phyloP scores from a whole-genome alignment of 2,113 vertebrate species.

The Carollia perspicillata region DNA sequence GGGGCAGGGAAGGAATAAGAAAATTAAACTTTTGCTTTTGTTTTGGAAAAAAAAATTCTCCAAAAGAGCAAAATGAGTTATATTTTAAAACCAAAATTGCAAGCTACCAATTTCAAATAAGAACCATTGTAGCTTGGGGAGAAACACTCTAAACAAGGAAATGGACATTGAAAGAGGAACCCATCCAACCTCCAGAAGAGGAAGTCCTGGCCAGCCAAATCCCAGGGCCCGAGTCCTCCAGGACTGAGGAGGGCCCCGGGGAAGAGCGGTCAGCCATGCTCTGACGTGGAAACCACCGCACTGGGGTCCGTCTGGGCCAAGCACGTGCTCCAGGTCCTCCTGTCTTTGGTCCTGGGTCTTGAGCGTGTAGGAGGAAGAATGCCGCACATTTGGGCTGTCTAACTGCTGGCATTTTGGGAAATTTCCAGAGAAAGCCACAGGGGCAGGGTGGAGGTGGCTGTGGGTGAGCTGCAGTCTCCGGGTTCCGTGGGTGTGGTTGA shows the following conservation, averaged over 20 bases:
- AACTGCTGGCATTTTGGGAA: neutral
- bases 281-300: neutral
- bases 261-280: neutral
- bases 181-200: neutral
- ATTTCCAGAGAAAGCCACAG: neutral
- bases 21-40: neutral
- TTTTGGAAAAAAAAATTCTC: neutral
- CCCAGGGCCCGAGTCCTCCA: neutral
- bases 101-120: neutral
- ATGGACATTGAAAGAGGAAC: conserved; percentile 6
- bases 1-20: accelerated
- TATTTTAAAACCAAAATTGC: conserved; percentile 8
- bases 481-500: neutral
- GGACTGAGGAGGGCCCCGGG: neutral
- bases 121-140: neutral
- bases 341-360: neutral
- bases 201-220: neutral
- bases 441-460: neutral
- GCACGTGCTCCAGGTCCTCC: neutral
- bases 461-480: neutral
- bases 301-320: neutral
- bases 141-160: neutral
- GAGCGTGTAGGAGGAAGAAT: neutral
- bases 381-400: too few species aligned
- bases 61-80: neutral